A percentile compares a stretch with the other conserved stretches of the same genome.
phyloP scores from a whole-genome alignment of 2,888 invertebrate species.

The Teleiodes luculella region DNA sequence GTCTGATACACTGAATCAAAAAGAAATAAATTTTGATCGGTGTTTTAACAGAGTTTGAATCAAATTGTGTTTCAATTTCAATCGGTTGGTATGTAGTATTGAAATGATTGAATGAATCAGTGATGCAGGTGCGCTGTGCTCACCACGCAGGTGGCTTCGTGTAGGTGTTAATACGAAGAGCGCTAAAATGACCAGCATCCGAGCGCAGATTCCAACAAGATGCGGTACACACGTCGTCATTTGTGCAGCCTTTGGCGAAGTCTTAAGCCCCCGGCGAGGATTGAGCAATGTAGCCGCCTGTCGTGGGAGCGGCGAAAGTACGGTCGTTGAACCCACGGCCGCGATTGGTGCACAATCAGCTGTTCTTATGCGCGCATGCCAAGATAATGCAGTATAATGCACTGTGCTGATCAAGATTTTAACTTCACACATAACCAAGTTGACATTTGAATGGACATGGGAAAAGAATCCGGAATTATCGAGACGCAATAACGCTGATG shows the following conservation, averaged over 20 bases:
- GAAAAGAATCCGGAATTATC: slow-evolving; percentile 15
- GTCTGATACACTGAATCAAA: background rate
- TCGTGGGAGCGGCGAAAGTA: slow-evolving; percentile 75
- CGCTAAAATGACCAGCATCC: slow-evolving; percentile 26
- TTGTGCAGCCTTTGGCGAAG: slow-evolving; percentile 34
- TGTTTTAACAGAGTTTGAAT: background rate
- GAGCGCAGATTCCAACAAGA: background rate
- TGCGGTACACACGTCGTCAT: slow-evolving; percentile 12
- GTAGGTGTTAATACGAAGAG: slow-evolving; percentile 18
- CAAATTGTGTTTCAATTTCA: background rate
- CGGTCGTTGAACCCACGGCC: slow-evolving; percentile 66
- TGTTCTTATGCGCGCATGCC: slow-evolving; percentile 59
- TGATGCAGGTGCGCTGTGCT: slow-evolving; percentile 18
- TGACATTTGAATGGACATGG: slow-evolving; percentile 16
- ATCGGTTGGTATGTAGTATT: slow-evolving; percentile 10
- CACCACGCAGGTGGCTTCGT: slow-evolving; percentile 8
- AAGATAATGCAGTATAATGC: slow-evolving; percentile 32
- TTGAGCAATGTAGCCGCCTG: slow-evolving; percentile 59
- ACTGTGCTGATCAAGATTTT: slow-evolving; percentile 26
- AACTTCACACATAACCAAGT: slow-evolving; percentile 12
- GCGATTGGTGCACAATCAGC: slow-evolving; percentile 66
- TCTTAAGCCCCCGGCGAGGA: slow-evolving; percentile 46
- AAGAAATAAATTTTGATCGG: background rate
- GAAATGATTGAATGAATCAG: slow-evolving; percentile 10
- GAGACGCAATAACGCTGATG: slow-evolving; percentile 13